These are phyloP conservation scores for Mormoops blainvillei DNA, from an alignment of 2,113 vertebrate species.

Conservation along the genomic window DNA sequence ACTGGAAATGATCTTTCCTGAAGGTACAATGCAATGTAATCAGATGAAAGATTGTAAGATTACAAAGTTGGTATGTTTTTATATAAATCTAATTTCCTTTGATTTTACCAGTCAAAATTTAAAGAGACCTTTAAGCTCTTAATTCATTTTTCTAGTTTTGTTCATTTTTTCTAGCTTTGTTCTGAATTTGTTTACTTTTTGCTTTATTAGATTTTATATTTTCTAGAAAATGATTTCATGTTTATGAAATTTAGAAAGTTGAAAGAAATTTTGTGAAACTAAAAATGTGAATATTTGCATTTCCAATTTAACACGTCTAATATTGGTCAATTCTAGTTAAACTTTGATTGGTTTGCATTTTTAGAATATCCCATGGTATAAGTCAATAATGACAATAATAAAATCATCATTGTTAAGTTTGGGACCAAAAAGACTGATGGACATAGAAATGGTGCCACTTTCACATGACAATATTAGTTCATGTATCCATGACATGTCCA, in stretches of 20 bases:
- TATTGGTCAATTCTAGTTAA: neutral
- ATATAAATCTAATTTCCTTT: constrained; percentile 2
- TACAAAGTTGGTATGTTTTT: neutral
- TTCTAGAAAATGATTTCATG: neutral
- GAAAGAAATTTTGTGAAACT: neutral
- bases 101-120: neutral
- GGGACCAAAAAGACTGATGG: neutral
- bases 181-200: neutral
- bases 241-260: neutral
- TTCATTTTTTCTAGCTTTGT: neutral
- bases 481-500: neutral
- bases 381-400: neutral
- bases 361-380: neutral
- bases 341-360: neutral
- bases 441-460: neutral
- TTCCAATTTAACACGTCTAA: neutral
- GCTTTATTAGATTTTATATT: neutral
- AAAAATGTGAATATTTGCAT: neutral
- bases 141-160: neutral
- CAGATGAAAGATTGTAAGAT: neutral
- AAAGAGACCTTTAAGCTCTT: neutral
- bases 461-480: neutral
- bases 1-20: neutral
- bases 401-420: neutral
- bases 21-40: neutral